Evolutionary conservation across 2,888 invertebrate species (phyloP), one percentile per base, ranked within the genome.

Genomic region (Rhodophaea formosa): DNA sequence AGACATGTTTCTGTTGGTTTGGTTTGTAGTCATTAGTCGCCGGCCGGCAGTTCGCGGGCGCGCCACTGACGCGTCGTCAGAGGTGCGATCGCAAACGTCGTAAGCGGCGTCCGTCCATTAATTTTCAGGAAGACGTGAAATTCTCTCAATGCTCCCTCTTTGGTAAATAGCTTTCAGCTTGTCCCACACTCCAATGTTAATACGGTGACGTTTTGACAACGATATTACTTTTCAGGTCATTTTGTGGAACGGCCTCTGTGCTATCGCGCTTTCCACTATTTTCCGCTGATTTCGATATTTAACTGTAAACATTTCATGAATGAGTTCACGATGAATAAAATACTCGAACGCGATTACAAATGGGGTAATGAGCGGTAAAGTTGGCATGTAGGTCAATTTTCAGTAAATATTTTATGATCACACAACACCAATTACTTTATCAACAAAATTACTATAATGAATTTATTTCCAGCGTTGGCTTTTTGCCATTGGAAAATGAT

Each of bases 51-150:
- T 63, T 71, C 79, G 80, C 81, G 80, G 75, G 77, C 71, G 83
- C 80, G 82, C 76, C 80, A 79, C 81, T 79, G 80, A 74, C 79
- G 79, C 80, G 80, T 74, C 79, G 79, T 75, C 80, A 79, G 77
- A 81, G 82, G 82, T 82, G 86, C 82, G 81, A 84, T 82, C 77
- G 75, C 75, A 82, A 87, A 86, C 80, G 86, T 82, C 80, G 77
- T 86, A 88, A 86, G 84, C 83, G 88, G 73, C 82, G 75, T 80
- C 80, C 86, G 62, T 62, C 86, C 89, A 89, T 90, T 89, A 87
- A 89, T 89, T 91, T 88, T 84, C 88, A 82, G 86, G 85, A 88
- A 86, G 88, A 88, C 78, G 81, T 78, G 79, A 86, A 87, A 82
- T 82, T 79, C 80, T 79, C 83, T 80, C 77, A 79, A 79, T 82